These are phyloP conservation scores for Sisor rabdophorus DNA, from an alignment of 2,113 vertebrate species.

Conservation along the genomic window DNA sequence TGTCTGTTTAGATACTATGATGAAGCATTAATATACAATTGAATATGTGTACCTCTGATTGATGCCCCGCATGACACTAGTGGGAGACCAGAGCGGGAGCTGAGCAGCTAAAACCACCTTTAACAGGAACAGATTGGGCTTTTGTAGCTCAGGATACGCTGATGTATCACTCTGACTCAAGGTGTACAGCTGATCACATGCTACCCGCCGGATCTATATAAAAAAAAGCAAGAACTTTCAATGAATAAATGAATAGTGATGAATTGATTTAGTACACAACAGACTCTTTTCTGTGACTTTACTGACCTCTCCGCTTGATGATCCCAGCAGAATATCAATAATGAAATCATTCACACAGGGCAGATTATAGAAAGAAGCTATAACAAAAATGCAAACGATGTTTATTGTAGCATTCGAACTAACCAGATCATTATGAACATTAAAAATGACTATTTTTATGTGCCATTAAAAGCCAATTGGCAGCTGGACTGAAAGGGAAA, in stretches of 20 bases:
- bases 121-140: conserved; percentile 92
- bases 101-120: conserved; percentile 88
- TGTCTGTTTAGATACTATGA: background rate
- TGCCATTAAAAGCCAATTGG: background rate
- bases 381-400: conserved; percentile 26
- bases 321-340: conserved; percentile 94
- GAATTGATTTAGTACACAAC: background rate
- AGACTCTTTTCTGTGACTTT: background rate
- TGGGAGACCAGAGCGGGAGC: conserved; percentile 95
- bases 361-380: conserved; percentile 93
- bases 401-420: background rate
- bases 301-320: conserved; percentile 90
- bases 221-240: conserved; percentile 11
- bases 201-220: conserved; percentile 88
- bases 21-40: background rate
- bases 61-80: conserved; percentile 95
- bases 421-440: background rate
- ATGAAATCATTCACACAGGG: conserved; percentile 94
- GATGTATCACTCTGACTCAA: conserved; percentile 95
- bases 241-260: background rate
- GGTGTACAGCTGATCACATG: conserved; percentile 95
- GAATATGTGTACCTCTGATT: conserved; percentile 81
- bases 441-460: too few relatives aligned
- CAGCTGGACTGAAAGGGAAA: background rate
- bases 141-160: conserved; percentile 85